These are phyloP conservation scores for Brienomyrus brachyistius DNA, from an alignment of 2,113 vertebrate genomes.

Conservation along the genomic window DNA sequence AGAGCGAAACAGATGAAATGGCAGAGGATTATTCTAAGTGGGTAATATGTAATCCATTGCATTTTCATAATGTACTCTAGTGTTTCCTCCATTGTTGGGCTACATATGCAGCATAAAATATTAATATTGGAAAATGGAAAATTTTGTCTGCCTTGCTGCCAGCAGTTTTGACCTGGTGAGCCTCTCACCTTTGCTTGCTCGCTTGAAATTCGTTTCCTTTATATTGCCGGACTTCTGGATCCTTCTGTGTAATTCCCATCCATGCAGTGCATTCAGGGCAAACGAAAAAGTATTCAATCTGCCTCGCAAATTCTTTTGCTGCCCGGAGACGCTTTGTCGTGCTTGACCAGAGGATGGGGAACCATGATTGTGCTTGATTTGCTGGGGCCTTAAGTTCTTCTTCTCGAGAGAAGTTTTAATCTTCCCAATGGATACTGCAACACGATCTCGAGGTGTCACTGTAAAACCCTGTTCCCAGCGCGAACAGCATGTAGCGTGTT, in stretches of 20 bases:
- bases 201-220: conserved; percentile 6
- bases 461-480: not conserved
- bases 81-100: not conserved
- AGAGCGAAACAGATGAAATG: not conserved
- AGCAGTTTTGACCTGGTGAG: not conserved
- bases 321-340: not conserved
- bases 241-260: not conserved
- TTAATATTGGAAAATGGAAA: not conserved
- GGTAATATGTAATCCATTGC: conserved; percentile 5
- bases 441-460: not conserved
- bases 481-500: not conserved
- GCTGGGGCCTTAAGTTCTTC: not conserved
- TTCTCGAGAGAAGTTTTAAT: not conserved
- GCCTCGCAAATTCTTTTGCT: not conserved
- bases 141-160: not conserved
- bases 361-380: not conserved
- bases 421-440: not conserved
- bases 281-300: not conserved
- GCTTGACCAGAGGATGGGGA: not conserved
- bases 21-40: not conserved
- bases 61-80: not conserved
- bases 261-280: not conserved
- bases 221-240: not conserved
- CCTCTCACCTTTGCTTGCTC: not conserved
- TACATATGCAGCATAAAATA: not conserved